Base-by-base conservation (phyloP, 2,113 vertebrate genomes). In the Malurus elegans region DNA sequence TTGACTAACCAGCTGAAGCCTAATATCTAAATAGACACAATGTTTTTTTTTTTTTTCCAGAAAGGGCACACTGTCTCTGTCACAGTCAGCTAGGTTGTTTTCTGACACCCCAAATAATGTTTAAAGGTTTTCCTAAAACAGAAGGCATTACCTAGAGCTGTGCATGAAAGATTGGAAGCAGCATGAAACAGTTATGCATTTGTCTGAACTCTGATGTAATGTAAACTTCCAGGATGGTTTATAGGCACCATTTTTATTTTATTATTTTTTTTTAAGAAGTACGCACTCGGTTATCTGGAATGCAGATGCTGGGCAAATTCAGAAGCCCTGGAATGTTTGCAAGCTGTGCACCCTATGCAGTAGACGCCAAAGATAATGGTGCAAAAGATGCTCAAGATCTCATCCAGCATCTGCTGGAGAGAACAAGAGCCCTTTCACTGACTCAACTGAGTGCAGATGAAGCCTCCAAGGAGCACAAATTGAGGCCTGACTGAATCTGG, bases 11-110 rank as follows among this genome's bases (percentile, higher is more conserved):
- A 97, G 92, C 82, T 91, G 93, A 97, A 97, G 92, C 79, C 71
- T 92, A 95, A 95, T 97, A 97, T 97, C 97, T 97, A 97, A 97
- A 96, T 48, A 96, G 79, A 67, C 94, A 97, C 66, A 94, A 97
- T 73, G 87, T 90, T 95, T 95, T 92, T 96, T 96, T 96, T 38
- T 95, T 95, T 92, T 96, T 96, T 96, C 11, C 45, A 74, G 79
- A 85, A 90, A 78, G 67, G 56, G 67, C 51, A 61, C 58, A 89
- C n/a, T 72, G 86, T 93, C 92, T 93, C 86, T 94, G 85, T 88
- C 94, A 94, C 74, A 64, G 92, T 65, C 95, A 95, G 64, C 4
- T 6, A 84, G 44, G 79, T 90, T 96, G 88, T 92, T 97, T 97
- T 93, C 93, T 79, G 78, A 88, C 75, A 91, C 58, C 91, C 74